Evolutionary conservation across 2,888 invertebrate genomes (phyloP), one percentile per base, ranked within the genome.

Genomic region (Campoplex capitator): DNA sequence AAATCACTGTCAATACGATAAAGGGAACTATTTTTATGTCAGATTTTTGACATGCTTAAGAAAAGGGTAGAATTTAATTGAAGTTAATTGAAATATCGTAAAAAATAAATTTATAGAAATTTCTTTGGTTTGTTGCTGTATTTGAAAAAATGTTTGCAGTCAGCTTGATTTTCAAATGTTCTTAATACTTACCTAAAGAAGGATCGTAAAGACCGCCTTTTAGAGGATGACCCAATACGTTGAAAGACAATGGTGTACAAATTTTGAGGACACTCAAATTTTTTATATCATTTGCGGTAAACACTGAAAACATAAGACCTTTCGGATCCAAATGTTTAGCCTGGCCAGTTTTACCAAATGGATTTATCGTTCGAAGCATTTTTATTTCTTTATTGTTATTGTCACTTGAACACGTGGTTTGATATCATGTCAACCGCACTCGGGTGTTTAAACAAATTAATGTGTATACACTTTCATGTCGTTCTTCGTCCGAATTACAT

Each of bases 201-300:
- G 96, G 96, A 94, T 99, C 99, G 94, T 99, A 98, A 0, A 99
- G 95, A n/a, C 99, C 99, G 42, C 97, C 98, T 78, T 96, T 95
- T 6, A 97, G 95, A 2, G 98, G 96, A 95, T 98, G 97, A 0
- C 98, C 98, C 88, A 99, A 95, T 0, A 96, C 94, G 95, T 99
- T 98, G 92, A 99, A 98, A 18, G 97, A 96, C 62, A 97, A 94
- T 0, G 97, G 96, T 65, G 98, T 98, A 2, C 96, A 96, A 62
- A 99, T 96, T 95, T 98, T 97, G 0, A 96, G 96, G 0, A 98
- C 98, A 95, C 98, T 98, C 23, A 99, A 95, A 89, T 97, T 96
- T 91, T 95, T 96, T 16, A 98, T 96, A 91, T 99, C 98, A 76
- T 97, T 96, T 56, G 96, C 95, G 13, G 96, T 96, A 91, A 97